Conservation (phyloP, 2,888 invertebrate genomes). For the Apotomis capreana region DNA sequence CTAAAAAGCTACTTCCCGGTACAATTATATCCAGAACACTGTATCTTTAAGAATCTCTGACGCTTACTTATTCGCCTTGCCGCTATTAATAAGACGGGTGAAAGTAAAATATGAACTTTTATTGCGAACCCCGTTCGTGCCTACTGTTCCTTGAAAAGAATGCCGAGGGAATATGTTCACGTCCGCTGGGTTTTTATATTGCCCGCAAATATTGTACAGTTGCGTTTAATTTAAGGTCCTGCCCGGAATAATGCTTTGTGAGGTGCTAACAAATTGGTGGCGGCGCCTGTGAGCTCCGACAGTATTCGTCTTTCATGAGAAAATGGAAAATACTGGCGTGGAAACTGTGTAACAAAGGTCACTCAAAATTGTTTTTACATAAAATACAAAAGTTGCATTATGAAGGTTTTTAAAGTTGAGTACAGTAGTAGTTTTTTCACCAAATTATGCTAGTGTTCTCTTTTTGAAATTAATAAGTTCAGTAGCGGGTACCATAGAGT, state of each 20-base stretch:
- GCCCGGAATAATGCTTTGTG: slow-evolving; percentile 69
- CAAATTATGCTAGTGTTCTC: no score
- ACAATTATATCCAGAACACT: background rate
- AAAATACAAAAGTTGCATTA: no score
- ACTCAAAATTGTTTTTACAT: background rate
- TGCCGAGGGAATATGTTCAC: slow-evolving; percentile 29
- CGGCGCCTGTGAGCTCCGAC: slow-evolving; percentile 52
- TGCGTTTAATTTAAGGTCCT: slow-evolving; percentile 67
- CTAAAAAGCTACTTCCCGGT: no score
- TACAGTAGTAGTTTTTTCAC: no score
- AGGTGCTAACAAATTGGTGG: slow-evolving; percentile 74
- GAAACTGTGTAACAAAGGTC: slow-evolving; percentile 15
- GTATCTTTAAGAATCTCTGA: background rate
- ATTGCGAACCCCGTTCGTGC: slow-evolving; percentile 34
- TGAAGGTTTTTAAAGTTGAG: background rate
- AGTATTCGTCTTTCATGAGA: slow-evolving; percentile 32
- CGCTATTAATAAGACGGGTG: slow-evolving; percentile 8
- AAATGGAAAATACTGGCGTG: slow-evolving; percentile 20
- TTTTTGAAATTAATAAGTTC: no score
- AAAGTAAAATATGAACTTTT: slow-evolving; percentile 35
- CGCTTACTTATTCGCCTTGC: background rate
- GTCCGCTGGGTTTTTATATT: slow-evolving; percentile 43
- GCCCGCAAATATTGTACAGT: slow-evolving; percentile 59
- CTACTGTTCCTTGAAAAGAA: slow-evolving; percentile 20
- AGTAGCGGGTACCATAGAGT: no score